Base-by-base conservation (phyloP, 2,888 invertebrate species). In the Tuberolachnus salignus region DNA sequence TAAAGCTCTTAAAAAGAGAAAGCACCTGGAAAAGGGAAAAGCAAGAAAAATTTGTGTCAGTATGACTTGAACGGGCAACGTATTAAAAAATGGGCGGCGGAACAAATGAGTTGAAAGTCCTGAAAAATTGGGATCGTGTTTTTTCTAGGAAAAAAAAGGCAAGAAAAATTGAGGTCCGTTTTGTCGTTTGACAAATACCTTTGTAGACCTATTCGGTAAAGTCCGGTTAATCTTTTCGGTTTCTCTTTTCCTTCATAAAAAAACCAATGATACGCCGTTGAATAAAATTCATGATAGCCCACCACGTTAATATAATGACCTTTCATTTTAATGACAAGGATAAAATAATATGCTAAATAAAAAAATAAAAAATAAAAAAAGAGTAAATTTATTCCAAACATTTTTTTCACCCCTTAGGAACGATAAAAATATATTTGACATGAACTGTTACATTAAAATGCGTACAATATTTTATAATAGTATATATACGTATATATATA, bases 61-160 rank as follows among this genome's bases (percentile, higher is more conserved):
- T 69, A 69, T 61, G 16, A 59, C 57, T 67, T 21, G 42, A 78
- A 69, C 69, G 78, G 59, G 69, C 49, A 78, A 61, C 59, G 69
- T 78, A 78, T 78, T 78, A 78, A 78, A n/a, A 78, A 67, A 67
- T 69, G 51, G 78, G 69, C 59, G 59, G 46, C 57, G 69, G 59
- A 78, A 78, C 78, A 78, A 78, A 78, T 78, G 69, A 78, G 78
- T 78, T 69, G 69, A 78, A 69, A 69, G 78, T 61, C 67, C 59
- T 78, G 75, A 78, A 69, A 69, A 78, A 78, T 78, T 78, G 59
- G 59, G 67, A 78, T 67, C 78, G 69, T 78, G 69, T 78, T 69
- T 73, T 69, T 21, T n/a, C n/a, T n/a, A 4, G 49, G 26, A n/a
- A 66, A 66, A 67, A 74, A 69, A 67, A 69, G 34, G 57, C 23